A percentile compares a stretch with the other conserved stretches of the same genome.
Evolutionary conservation across 2,888 invertebrate genomes (phyloP).

Genomic region (Paralinhomoeus sp.): DNA sequence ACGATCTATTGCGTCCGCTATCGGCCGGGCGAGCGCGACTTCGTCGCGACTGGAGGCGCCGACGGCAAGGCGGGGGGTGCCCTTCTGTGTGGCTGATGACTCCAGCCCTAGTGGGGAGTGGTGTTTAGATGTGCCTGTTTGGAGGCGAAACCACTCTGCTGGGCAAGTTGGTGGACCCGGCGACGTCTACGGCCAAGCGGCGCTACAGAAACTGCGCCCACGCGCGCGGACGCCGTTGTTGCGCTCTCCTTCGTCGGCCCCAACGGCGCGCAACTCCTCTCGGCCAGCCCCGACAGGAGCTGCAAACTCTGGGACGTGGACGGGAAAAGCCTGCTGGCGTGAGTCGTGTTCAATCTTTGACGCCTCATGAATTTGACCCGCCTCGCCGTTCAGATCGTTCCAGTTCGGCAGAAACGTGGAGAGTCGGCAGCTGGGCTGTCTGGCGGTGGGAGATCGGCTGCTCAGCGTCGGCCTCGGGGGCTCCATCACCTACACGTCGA

Average conservation of each 20-base stretch:
- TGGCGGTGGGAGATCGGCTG: conserved; percentile 75
- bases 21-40: conserved; percentile 56
- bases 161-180: conserved; percentile 40
- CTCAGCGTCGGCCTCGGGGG: conserved; percentile 82
- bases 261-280: conserved; percentile 62
- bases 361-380: no score
- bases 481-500: conserved; percentile 79
- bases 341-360: conserved; percentile 12
- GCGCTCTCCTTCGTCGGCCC: conserved; percentile 34
- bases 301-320: conserved; percentile 83
- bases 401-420: conserved; percentile 44
- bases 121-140: conserved; percentile 49
- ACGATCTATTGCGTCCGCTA: conserved; percentile 82
- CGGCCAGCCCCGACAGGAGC: conserved; percentile 90
- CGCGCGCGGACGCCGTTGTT: conserved; percentile 32
- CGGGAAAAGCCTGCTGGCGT: conserved; percentile 40
- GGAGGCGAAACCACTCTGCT: conserved; percentile 66
- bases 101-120: background rate
- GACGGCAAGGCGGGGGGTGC: conserved; percentile 51
- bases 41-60: conserved; percentile 84
- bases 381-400: conserved; percentile 47
- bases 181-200: background rate
- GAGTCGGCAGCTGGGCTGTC: conserved; percentile 54
- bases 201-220: conserved; percentile 22
- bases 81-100: no score